Evolutionary conservation across 1,140 invertebrate genomes (phyloP), one percentile per base, ranked within the genome.

Genomic region (Mercenaria mercenaria): DNA sequence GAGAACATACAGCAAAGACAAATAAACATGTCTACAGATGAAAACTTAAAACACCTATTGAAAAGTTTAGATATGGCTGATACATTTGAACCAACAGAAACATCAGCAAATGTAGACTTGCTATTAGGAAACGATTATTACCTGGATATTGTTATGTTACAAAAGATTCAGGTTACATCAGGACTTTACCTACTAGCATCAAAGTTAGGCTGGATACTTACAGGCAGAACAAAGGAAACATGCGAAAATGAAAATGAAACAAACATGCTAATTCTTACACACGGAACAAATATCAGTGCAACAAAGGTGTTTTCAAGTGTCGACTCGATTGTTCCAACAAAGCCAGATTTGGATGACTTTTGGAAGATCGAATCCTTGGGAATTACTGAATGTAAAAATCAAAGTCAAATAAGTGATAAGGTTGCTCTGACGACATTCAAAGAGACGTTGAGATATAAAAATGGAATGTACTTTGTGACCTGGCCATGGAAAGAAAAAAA

Each of bases 191-290:
- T n/a, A n/a, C n/a, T n/a, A n/a, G n/a, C n/a, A n/a, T n/a, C n/a
- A n/a, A n/a, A n/a, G n/a, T n/a, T n/a, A n/a, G n/a, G n/a, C n/a
- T n/a, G n/a, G n/a, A n/a, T n/a, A n/a, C n/a, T n/a, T n/a, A n/a
- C n/a, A n/a, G 43, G 15, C 15, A 8, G 15, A 47, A 47, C 15
- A 47, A 6, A 6, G 43, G 43, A 47, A 47, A 8, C 43, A 13
- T 11, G 18, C 39, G 37, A 29, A 23, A 81, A 34, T 6, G 37
- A 39, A 81, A 56, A 59, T 20, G 8, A 59, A 20, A 15, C 32
- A 39, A 80, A 41, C 47, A 79, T 88, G 85, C 37, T 79, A 10
- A 50, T 88, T 64, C n/a, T 88, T 6, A 88, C 72, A 0, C 37
- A 88, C 47, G 85, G 85, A 26, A 47, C 4, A 11, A 50, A 80